Percentiles rank a stretch among this genome's conserved stretches.
These are phyloP conservation scores for Gryon sp. DNA, from an alignment of 1,140 invertebrate genomes.

Conservation along the genomic window DNA sequence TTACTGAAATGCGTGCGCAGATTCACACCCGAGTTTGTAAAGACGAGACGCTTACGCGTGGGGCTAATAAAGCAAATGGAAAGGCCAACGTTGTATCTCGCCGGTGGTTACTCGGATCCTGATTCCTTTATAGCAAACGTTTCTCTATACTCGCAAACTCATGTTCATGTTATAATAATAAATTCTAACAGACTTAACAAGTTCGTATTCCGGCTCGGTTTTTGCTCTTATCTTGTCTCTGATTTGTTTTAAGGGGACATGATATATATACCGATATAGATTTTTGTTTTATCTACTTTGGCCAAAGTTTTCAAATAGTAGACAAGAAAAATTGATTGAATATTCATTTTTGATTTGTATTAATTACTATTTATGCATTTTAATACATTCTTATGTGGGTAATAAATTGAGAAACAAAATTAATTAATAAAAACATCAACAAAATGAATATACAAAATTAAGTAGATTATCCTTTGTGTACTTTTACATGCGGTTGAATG, in stretches of 20 bases:
- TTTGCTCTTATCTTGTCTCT: conserved; percentile 48
- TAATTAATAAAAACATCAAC: no score
- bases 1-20: conserved; percentile 29
- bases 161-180: conserved; percentile 44
- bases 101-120: conserved; percentile 35
- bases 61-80: conserved; percentile 59
- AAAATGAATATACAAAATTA: no score
- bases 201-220: conserved; percentile 27
- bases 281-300: conserved; percentile 25
- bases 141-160: conserved; percentile 3
- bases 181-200: conserved; percentile 47
- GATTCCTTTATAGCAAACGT: conserved; percentile 36
- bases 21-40: conserved; percentile 26
- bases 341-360: conserved; percentile 27
- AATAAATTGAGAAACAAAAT: no score
- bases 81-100: conserved; percentile 26
- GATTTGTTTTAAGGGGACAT: conserved; percentile 42
- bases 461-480: no score
- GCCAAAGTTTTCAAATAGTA: no score
- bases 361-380: no score
- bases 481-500: no score
- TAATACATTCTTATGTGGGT: no score
- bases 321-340: no score
- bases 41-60: conserved; percentile 13
- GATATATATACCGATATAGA: conserved; percentile 30